Evolutionary conservation across 2,797 vertebrate genomes (phyloP), one percentile per base, ranked within the genome.

Genomic region (Lateolabrax maculatus): DNA sequence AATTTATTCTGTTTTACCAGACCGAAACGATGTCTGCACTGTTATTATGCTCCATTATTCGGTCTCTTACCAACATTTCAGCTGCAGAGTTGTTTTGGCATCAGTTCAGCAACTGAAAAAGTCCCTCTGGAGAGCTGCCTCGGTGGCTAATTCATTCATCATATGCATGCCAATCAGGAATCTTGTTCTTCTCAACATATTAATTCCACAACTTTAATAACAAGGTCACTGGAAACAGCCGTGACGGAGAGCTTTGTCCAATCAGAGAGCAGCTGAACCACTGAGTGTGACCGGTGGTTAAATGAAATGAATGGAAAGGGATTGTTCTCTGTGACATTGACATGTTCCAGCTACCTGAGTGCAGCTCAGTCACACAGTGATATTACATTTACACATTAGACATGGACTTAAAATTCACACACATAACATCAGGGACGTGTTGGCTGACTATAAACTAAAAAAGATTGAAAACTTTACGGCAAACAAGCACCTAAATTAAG

Each of bases 161-260:
- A 25, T 11, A 52, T n/a, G 57, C 74, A 58, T 16, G 82, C 44
- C 84, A 72, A 63, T 89, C 84, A 77, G 31, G 21, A 75, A 34
- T 44, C 72, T 29, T 53, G 67, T 73, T 88, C 75, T 36, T 51
- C 75, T 75, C 56, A n/a, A 68, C 41, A 64, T 23, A 48, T 80
- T 77, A 36, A 83, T 80, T 83, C 70, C 57, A 72, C 72, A 63
- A 27, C 65, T 80, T 83, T 61, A 76, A 77, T 71, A 79, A 79
- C 70, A 77, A 87, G 87, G 81, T 83, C 77, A 75, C 6, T 0
- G 62, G 36, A 1, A 53, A 43, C 80, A 16, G 4, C 34, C 25
- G 34, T 80, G 84, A 79, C 63, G 4, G 66, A 66, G 80, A 66
- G 61, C 66, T 75, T 36, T 65, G 75, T 70, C 9, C 44, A 21